phyloP scores from a whole-genome alignment of 2,113 vertebrate species.

The human region GRCh38 chr15:27427501-27428000 shows the following conservation, averaged over 20 bases:
- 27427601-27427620: background rate
- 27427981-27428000: too few relatives aligned
- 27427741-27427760: background rate
- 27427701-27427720: background rate
- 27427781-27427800: background rate
- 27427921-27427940: too few relatives aligned
- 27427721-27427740: background rate
- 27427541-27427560: background rate
- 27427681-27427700: background rate
- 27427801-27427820: background rate
- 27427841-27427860: background rate
- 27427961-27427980: too few relatives aligned
- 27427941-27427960: too few relatives aligned
- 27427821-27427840: background rate
- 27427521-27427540: background rate
- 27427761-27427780: background rate
- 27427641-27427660: background rate
- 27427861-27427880: background rate
- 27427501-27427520: background rate
- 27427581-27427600: background rate
- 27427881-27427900: too few relatives aligned
- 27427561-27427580: background rate
- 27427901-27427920: too few relatives aligned
- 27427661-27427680: background rate
- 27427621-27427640: background rate